Percentiles rank a stretch among this genome's conserved stretches.
Evolutionary conservation across 2,888 invertebrate genomes (phyloP).

Genomic region (Tillus elongatus): DNA sequence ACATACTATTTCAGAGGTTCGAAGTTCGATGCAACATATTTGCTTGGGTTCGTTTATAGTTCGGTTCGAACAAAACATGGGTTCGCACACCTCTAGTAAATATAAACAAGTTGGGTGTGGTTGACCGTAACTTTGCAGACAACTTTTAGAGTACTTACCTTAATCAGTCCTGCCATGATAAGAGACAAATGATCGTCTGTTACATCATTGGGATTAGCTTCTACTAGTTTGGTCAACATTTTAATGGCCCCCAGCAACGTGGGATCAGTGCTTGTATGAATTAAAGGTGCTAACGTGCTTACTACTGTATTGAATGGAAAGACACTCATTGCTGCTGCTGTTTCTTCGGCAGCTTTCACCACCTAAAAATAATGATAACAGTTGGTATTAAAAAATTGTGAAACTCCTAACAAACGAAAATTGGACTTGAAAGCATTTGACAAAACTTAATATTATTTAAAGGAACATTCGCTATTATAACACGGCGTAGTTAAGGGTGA

Average conservation of each 20-base stretch:
- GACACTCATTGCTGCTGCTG: conserved; percentile 63
- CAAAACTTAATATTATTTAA: too few relatives aligned
- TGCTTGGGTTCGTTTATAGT: too few relatives aligned
- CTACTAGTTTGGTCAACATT: conserved; percentile 77
- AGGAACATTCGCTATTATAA: too few relatives aligned
- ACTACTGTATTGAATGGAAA: conserved; percentile 73
- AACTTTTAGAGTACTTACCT: conserved; percentile 46
- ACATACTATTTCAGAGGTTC: too few relatives aligned
- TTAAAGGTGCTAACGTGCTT: conserved; percentile 63
- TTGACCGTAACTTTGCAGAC: not conserved
- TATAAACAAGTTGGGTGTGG: not conserved
- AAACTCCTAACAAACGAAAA: too few relatives aligned
- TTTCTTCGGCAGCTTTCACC: conserved; percentile 70
- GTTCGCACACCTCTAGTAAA: conserved; percentile 3
- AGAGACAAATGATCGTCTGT: conserved; percentile 65
- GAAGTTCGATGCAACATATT: too few relatives aligned
- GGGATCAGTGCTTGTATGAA: conserved; percentile 79
- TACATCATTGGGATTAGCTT: conserved; percentile 62
- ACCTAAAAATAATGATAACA: conserved; percentile 49
- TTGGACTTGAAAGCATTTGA: too few relatives aligned
- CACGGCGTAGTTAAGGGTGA: too few relatives aligned
- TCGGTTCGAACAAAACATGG: too few relatives aligned
- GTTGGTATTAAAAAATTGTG: too few relatives aligned
- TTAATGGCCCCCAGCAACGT: conserved; percentile 87
- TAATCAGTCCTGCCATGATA: conserved; percentile 81